Percentiles rank a stretch among this genome's conserved stretches.
phyloP scores from a whole-genome alignment of 2,113 vertebrate species.

The Eubucco bourcierii region DNA sequence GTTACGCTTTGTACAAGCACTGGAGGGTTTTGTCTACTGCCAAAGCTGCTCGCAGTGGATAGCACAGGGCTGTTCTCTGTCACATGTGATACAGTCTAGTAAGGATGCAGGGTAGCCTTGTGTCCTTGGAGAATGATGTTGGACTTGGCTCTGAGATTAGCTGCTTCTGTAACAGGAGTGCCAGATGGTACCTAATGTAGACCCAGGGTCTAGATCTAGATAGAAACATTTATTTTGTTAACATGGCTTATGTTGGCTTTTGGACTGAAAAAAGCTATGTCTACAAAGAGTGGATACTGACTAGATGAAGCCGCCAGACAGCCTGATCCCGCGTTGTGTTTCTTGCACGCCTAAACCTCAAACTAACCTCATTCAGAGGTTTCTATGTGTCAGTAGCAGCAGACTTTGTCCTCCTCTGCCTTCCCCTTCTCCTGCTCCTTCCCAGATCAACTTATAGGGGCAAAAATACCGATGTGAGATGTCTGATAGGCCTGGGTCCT shows the following conservation, averaged over 20 bases:
- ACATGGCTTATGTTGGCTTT: not conserved
- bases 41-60: not conserved
- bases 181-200: not conserved
- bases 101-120: not conserved
- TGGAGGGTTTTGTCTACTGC: not conserved
- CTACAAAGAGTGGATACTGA: not conserved
- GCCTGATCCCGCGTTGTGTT: not conserved
- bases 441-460: not conserved
- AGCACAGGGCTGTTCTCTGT: not conserved
- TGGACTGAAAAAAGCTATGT: not conserved
- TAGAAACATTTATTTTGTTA: not conserved
- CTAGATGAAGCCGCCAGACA: not conserved
- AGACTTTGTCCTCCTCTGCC: not conserved
- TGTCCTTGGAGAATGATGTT: not conserved
- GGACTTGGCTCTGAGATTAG: not conserved
- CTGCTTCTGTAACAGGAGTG: not conserved
- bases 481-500: not conserved
- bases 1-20: not conserved
- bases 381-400: not conserved
- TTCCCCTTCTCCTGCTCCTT: not conserved
- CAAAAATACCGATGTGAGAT: not conserved
- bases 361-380: not conserved
- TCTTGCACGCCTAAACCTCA: not conserved
- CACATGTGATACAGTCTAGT: not conserved
- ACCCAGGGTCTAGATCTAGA: not conserved